Conservation (phyloP, 2,888 invertebrate genomes). For the Congeria kusceri region DNA sequence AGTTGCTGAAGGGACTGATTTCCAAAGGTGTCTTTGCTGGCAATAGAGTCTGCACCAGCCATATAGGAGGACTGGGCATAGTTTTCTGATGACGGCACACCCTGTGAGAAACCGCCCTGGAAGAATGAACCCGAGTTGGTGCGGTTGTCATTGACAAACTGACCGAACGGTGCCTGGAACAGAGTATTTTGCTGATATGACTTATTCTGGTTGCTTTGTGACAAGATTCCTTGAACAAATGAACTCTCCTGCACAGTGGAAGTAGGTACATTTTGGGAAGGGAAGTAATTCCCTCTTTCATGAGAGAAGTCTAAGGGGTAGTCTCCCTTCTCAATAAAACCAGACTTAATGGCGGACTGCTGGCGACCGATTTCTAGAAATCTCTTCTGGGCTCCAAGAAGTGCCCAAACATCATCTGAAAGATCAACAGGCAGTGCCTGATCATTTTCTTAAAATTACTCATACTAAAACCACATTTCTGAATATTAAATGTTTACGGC, state of each 20-base stretch:
- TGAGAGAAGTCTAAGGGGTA: constrained; percentile 57
- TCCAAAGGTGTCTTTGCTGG: constrained; percentile 19
- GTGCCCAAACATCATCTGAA: constrained; percentile 61
- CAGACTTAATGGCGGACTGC: constrained; percentile 40
- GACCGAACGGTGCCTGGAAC: constrained; percentile 40
- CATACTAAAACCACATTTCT: no score
- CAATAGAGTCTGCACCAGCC: constrained; percentile 30
- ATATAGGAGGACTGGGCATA: constrained; percentile 51
- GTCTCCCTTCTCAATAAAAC: constrained; percentile 49
- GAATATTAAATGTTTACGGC: no score
- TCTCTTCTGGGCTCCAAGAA: constrained; percentile 57
- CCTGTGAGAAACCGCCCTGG: constrained; percentile 58
- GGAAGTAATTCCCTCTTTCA: constrained; percentile 51
- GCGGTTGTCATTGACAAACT: constrained; percentile 41
- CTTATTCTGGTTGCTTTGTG: constrained; percentile 53
- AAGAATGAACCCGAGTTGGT: constrained; percentile 42
- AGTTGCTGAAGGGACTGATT: constrained; percentile 21
- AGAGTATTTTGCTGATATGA: constrained; percentile 46
- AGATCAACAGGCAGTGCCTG: constrained; percentile 30
- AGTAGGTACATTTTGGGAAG: constrained; percentile 24
- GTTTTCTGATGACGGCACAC: constrained; percentile 32
- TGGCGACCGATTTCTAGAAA: constrained; percentile 54
- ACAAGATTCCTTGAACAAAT: constrained; percentile 49
- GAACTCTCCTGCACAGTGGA: constrained; percentile 35
- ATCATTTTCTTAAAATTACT: no score